Conservation (phyloP, 2,797 vertebrate species). For the Lateolabrax maculatus region DNA sequence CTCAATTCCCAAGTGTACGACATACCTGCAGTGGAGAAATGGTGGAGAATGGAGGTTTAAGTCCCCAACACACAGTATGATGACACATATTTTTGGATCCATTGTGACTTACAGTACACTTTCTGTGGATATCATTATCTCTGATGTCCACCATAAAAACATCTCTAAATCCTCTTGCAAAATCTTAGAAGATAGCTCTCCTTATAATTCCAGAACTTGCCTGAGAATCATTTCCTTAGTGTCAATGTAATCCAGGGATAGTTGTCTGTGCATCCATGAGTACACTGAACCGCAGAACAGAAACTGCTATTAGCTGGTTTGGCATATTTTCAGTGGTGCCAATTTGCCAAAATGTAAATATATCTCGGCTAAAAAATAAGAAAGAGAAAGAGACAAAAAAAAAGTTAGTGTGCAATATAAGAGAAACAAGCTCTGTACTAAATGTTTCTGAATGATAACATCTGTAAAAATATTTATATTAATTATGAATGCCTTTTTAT, state of each 20-base stretch:
- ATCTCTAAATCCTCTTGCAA: not conserved
- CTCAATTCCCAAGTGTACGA: conserved; percentile 19
- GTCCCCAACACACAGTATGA: not conserved
- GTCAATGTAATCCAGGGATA: not conserved
- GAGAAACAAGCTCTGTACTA: too few relatives aligned
- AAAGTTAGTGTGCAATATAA: too few relatives aligned
- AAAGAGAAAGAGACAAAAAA: too few relatives aligned
- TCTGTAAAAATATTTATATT: too few relatives aligned
- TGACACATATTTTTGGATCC: not conserved
- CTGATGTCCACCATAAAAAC: not conserved
- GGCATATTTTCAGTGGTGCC: not conserved
- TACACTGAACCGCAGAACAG: not conserved
- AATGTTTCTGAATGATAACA: too few relatives aligned
- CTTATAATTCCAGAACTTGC: not conserved
- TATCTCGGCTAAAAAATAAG: not conserved
- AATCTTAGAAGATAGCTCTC: not conserved
- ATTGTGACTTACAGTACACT: not conserved
- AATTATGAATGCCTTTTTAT: too few relatives aligned
- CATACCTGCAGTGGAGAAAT: conserved; percentile 6
- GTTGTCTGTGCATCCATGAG: not conserved
- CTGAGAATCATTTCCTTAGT: not conserved
- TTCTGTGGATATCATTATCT: too few relatives aligned
- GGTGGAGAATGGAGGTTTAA: not conserved
- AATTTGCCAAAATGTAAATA: not conserved
- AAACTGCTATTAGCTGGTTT: not conserved